Evolutionary conservation across 2,797 vertebrate species (phyloP).

Genomic region (Mionectes olivaceus): DNA sequence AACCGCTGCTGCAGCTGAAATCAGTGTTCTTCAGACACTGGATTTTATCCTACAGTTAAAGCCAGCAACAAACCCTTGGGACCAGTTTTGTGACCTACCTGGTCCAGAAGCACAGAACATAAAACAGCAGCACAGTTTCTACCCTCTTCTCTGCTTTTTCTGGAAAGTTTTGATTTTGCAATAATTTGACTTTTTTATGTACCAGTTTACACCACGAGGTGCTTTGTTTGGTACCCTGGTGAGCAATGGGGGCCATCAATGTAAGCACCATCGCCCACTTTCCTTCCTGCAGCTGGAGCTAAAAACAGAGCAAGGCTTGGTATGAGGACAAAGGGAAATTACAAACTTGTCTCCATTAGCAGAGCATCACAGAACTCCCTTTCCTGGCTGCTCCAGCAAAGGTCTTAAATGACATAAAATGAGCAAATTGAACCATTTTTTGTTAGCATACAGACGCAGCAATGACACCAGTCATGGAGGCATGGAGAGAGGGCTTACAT

Average conservation of each 20-base stretch:
- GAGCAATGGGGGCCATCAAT: fast-evolving
- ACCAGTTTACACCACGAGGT: not conserved
- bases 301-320: not conserved
- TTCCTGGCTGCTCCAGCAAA: not conserved
- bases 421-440: not conserved
- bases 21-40: not conserved
- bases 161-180: not conserved
- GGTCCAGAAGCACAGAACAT: not conserved
- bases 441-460: fast-evolving
- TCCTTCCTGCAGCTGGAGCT: not conserved
- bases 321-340: not conserved
- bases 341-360: not conserved
- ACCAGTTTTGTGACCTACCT: not conserved
- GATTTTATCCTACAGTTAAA: not conserved
- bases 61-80: not conserved
- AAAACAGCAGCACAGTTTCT: not conserved
- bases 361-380: not conserved
- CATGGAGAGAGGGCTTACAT: not conserved
- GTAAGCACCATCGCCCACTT: not conserved
- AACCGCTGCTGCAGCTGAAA: not conserved
- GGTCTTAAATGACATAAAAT: not conserved
- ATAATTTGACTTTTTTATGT: not conserved
- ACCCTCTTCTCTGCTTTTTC: not conserved
- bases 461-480: not conserved
- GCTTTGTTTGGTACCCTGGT: not conserved